A percentile compares a stretch with the other conserved stretches of the same genome.
Evolutionary conservation across 2,797 vertebrate genomes (phyloP).

Genomic region (Dendrocincla fuliginosa): DNA sequence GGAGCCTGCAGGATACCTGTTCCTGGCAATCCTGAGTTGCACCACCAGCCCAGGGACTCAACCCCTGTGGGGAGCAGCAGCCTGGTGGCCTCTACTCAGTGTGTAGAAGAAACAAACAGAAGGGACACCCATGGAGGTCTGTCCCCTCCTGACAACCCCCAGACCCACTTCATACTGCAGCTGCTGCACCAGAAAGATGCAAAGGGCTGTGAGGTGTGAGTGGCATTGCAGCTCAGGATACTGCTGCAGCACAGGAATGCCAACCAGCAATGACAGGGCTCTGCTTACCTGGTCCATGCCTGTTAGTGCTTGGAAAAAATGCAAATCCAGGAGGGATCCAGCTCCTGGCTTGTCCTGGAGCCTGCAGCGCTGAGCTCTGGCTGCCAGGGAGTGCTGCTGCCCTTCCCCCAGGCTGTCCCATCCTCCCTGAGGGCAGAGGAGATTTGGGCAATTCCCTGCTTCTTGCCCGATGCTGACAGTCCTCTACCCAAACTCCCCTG

Average conservation of each 20-base stretch:
- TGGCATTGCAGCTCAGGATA: not conserved
- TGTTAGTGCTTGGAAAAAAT: not conserved
- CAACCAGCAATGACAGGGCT: not conserved
- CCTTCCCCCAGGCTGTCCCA: not conserved
- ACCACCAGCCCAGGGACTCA: not conserved
- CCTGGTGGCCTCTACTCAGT: not conserved
- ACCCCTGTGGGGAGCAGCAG: not conserved
- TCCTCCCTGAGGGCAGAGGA: not conserved
- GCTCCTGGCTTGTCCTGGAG: not conserved
- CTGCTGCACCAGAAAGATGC: not conserved
- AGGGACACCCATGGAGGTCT: not conserved
- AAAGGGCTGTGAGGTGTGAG: too few relatives aligned
- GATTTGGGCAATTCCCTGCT: fast-evolving
- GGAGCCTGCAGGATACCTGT: not conserved
- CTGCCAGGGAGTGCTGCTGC: not conserved
- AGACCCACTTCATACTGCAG: not conserved
- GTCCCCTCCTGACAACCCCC: not conserved
- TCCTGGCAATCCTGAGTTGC: not conserved
- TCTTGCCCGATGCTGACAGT: not conserved
- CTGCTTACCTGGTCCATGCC: fast-evolving
- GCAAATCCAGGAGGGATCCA: not conserved
- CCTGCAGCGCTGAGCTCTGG: not conserved
- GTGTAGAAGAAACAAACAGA: not conserved
- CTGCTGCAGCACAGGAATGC: not conserved
- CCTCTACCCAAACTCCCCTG: not conserved